Evolutionary conservation across 1,140 invertebrate genomes (phyloP), one percentile per base, ranked within the genome.

Genomic region (Rhynchophorus ferrugineus): DNA sequence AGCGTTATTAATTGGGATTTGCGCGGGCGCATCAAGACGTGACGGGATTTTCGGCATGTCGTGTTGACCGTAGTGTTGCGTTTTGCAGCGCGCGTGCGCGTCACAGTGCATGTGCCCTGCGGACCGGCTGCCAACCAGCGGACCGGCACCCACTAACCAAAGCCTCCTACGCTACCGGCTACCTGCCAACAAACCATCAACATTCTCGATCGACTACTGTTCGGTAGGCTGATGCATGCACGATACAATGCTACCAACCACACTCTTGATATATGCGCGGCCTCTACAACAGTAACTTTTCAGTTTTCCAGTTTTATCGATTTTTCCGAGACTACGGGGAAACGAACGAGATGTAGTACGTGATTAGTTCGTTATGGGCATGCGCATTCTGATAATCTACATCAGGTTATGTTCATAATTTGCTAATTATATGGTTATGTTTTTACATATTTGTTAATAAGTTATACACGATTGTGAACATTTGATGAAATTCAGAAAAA

Each of bases 81-180:
- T 73, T 71, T 74, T 74, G 71, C 72, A 74, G 72, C 70, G 69
- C 67, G 72, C 66, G 71, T 72, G 66, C 71, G 72, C 65, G 71
- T 73, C 61, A 71, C 69, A 68, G 68, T 72, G 69, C 71, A 73
- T 73, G 71, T 71, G 64, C 71, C 67, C 66, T 65, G 62, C 59
- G 67, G 66, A 65, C 65, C 64, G 44, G 59, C 63, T 50, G 44
- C 54, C 58, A 42, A 36, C 39, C 57, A 56, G 52, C 65, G 62
- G 62, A 65, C 64, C 61, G 63, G 65, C 60, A 66, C 64, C 58
- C 61, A 70, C 68, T 70, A 70, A 70, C 52, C 43, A 20, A 44
- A 5, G 5, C 35, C 14, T 16, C 9, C 35, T 34, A 62, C 46
- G 59, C 59, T 58, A 55, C 58, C 59, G 58, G 61, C 65, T 61